phyloP scores from a whole-genome alignment of 2,888 invertebrate species.

The Heliothis peltigera region DNA sequence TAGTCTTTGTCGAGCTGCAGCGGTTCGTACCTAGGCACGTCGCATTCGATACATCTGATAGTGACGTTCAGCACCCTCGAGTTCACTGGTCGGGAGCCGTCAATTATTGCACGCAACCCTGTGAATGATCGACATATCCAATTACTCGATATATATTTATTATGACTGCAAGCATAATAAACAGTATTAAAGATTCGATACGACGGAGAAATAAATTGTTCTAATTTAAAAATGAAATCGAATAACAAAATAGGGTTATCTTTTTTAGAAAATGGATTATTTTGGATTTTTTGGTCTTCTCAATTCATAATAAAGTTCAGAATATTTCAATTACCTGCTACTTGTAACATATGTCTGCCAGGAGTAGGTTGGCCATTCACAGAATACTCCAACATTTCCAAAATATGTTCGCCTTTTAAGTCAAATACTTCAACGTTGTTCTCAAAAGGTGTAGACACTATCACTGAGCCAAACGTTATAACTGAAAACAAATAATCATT shows the following conservation, averaged over 20 bases:
- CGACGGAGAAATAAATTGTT: no score
- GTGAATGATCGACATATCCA: slow-evolving; percentile 28
- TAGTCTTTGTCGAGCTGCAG: slow-evolving; percentile 90
- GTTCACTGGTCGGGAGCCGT: slow-evolving; percentile 89
- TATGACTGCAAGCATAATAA: background rate
- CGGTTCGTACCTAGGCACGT: slow-evolving; percentile 91
- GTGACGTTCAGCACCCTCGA: slow-evolving; percentile 89
- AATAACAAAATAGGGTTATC: no score
- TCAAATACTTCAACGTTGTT: slow-evolving; percentile 91
- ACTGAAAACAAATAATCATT: slow-evolving; percentile 2
- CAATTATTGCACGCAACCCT: slow-evolving; percentile 87
- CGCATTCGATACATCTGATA: slow-evolving; percentile 91
- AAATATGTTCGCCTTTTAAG: slow-evolving; percentile 92
- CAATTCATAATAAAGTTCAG: background rate
- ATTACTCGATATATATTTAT: background rate
- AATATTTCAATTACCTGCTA: slow-evolving; percentile 86
- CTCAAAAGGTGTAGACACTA: slow-evolving; percentile 35
- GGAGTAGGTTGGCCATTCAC: slow-evolving; percentile 81
- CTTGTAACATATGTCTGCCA: slow-evolving; percentile 89
- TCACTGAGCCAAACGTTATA: slow-evolving; percentile 40
- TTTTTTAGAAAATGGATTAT: no score
- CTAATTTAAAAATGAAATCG: no score
- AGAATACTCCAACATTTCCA: slow-evolving; percentile 90
- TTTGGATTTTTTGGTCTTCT: no score
- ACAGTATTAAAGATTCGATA: no score